Conservation (phyloP, 2,113 vertebrate genomes). For the Cheilinus undulatus region DNA sequence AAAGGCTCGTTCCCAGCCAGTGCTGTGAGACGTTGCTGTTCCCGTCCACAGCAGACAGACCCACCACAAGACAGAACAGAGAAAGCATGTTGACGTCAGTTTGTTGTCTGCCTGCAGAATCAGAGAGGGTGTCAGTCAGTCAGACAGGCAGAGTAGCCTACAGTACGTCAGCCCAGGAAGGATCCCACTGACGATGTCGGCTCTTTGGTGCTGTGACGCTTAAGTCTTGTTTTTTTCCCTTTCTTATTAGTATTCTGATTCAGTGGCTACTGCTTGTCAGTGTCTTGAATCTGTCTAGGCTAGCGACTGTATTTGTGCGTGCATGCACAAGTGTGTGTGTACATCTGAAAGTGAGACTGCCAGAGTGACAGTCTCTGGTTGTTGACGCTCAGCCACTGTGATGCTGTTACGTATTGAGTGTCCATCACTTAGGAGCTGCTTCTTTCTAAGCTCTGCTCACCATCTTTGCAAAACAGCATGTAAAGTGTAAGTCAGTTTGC, state of each 20-base stretch:
- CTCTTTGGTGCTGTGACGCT: slow-evolving; percentile 73
- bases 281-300: slow-evolving; percentile 68
- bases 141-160: slow-evolving; percentile 75
- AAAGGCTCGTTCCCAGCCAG: slow-evolving; percentile 63
- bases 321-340: slow-evolving; percentile 32
- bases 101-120: slow-evolving; percentile 78
- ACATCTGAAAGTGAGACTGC: slow-evolving; percentile 62
- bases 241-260: slow-evolving; percentile 77
- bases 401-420: slow-evolving; percentile 61
- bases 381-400: slow-evolving; percentile 68
- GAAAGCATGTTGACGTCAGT: slow-evolving; percentile 65
- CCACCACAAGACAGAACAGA: slow-evolving; percentile 75
- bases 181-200: slow-evolving; percentile 63
- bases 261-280: slow-evolving; percentile 78
- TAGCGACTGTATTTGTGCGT: slow-evolving; percentile 57
- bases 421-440: slow-evolving; percentile 64
- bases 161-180: slow-evolving; percentile 68
- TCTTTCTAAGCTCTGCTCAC: slow-evolving; percentile 38
- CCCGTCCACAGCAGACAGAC: slow-evolving; percentile 73
- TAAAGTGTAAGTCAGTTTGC: slow-evolving; percentile 23
- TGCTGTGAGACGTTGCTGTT: slow-evolving; percentile 52
- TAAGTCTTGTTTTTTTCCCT: slow-evolving; percentile 48
- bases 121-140: slow-evolving; percentile 78
- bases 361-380: slow-evolving; percentile 71
- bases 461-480: slow-evolving; percentile 38